A percentile compares a stretch with the other conserved stretches of the same genome.
These are phyloP conservation scores for Notothenia coriiceps DNA, from an alignment of 2,113 vertebrate genomes.

Conservation along the genomic window DNA sequence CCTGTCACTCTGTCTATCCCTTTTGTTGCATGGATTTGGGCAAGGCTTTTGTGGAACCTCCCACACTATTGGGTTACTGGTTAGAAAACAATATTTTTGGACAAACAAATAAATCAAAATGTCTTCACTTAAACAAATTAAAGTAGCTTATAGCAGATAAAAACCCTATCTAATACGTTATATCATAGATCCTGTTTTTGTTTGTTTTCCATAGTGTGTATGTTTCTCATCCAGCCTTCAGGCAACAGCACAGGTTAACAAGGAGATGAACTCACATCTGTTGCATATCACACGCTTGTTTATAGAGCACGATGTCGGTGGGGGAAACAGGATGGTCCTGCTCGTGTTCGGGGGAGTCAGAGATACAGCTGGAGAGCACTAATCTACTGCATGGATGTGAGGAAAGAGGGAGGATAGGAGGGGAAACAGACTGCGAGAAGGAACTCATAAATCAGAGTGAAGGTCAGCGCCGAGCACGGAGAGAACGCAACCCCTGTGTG, in stretches of 20 bases:
- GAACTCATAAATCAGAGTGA: slow-evolving; percentile 72
- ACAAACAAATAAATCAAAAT: slow-evolving; percentile 3
- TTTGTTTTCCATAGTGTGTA: not conserved
- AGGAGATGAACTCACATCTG: slow-evolving; percentile 48
- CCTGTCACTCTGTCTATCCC: no score
- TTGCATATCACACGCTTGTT: slow-evolving; percentile 60
- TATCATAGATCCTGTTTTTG: no score
- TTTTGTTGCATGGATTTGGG: no score
- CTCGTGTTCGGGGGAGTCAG: slow-evolving; percentile 14
- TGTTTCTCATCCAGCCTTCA: slow-evolving; percentile 10
- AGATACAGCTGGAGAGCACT: slow-evolving; percentile 44
- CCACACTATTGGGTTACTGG: not conserved
- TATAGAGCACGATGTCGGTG: slow-evolving; percentile 37
- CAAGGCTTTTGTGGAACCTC: not conserved
- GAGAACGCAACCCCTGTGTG: slow-evolving; percentile 57
- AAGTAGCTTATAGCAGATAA: not conserved
- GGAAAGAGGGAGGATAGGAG: slow-evolving; percentile 33
- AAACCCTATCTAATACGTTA: not conserved
- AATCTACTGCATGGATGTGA: slow-evolving; percentile 36
- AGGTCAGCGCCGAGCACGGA: slow-evolving; percentile 52
- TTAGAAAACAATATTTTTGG: slow-evolving; percentile 15
- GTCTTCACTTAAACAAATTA: not conserved
- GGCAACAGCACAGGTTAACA: slow-evolving; percentile 16
- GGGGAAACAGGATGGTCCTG: slow-evolving; percentile 49
- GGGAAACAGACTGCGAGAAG: slow-evolving; percentile 36